Conservation (phyloP, 2,888 invertebrate genomes). For the Tipula confusa region DNA sequence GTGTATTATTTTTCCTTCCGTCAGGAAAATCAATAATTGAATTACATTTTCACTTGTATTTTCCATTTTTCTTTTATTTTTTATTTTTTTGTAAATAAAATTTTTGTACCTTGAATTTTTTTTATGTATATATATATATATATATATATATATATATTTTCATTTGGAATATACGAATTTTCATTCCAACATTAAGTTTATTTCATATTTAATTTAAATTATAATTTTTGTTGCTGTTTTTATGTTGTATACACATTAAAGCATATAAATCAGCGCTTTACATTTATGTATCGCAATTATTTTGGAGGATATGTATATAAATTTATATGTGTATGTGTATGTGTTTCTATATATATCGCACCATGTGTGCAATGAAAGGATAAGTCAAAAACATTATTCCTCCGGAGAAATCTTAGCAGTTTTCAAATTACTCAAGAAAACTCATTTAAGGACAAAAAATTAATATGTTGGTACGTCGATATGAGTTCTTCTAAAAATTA, state of each 20-base stretch:
- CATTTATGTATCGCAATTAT: not conserved
- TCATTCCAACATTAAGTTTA: not conserved
- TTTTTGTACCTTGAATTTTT: not conserved
- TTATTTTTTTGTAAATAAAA: not conserved
- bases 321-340: no score
- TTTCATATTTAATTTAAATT: not conserved
- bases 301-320: not conserved
- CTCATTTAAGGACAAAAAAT: no score
- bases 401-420: no score
- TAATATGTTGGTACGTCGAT: no score
- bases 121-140: no score
- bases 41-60: slow-evolving; percentile 25
- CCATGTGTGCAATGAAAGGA: no score
- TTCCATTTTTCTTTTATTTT: not conserved
- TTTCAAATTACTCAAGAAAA: no score
- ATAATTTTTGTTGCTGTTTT: not conserved
- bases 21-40: slow-evolving; percentile 14
- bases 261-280: not conserved
- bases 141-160: not conserved
- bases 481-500: no score
- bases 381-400: no score
- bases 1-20: slow-evolving; percentile 4
- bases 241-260: not conserved
- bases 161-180: not conserved
- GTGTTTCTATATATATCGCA: no score